Evolutionary conservation across 2,888 invertebrate genomes (phyloP).

Genomic region (Melieria picta): DNA sequence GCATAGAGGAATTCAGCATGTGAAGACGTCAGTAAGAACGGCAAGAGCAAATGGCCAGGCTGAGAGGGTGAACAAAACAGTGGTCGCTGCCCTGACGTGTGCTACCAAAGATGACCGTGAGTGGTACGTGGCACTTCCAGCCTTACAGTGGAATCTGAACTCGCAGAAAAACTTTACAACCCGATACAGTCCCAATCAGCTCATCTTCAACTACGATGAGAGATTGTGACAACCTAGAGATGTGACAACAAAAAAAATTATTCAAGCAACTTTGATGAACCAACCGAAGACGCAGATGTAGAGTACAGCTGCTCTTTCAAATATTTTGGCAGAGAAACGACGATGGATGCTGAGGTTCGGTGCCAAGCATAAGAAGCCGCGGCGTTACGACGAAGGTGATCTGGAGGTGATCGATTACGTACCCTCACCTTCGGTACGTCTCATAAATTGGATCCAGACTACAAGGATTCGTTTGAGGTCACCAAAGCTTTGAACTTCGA

Average conservation of each 20-base stretch:
- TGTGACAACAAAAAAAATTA: slow-evolving; percentile 19
- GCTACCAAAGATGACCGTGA: slow-evolving; percentile 8
- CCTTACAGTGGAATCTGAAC: slow-evolving; percentile 25
- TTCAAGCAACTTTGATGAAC: slow-evolving; percentile 10
- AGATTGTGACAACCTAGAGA: too few species aligned
- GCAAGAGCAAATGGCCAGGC: slow-evolving; percentile 34
- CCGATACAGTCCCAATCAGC: slow-evolving; percentile 27
- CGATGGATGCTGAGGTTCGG: slow-evolving; percentile 3
- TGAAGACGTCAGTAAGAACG: too few species aligned
- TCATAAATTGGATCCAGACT: slow-evolving; percentile 4
- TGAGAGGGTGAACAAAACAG: slow-evolving; percentile 26
- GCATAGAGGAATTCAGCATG: slow-evolving; percentile 11
- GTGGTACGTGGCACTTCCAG: slow-evolving; percentile 21
- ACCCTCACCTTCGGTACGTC: slow-evolving; percentile 9
- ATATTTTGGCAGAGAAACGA: not conserved
- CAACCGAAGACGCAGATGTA: too few species aligned
- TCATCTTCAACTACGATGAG: slow-evolving; percentile 29
- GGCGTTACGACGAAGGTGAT: slow-evolving; percentile 11
- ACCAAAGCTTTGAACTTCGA: not conserved
- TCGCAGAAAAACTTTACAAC: slow-evolving; percentile 29
- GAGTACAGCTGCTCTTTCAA: not conserved
- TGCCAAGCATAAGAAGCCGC: slow-evolving; percentile 4
- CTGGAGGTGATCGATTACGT: slow-evolving; percentile 6
- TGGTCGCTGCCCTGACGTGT: slow-evolving; percentile 21
- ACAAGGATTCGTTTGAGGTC: slow-evolving; percentile 6